Conservation (phyloP, 2,797 vertebrate species). For the Pseudocheirus occidentalis region DNA sequence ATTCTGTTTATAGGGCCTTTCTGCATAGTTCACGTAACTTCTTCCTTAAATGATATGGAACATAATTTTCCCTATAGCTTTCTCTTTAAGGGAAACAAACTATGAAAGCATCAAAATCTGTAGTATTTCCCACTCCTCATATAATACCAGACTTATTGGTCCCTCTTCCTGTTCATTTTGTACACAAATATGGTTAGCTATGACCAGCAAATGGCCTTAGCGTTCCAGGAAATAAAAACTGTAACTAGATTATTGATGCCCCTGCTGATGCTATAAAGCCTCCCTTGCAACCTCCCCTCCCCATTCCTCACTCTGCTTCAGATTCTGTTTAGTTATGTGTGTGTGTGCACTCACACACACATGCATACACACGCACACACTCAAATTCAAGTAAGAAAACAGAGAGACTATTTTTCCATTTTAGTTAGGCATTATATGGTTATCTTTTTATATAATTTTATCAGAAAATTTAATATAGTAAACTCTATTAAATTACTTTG, state of each 20-base stretch:
- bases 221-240: slow-evolving; percentile 67
- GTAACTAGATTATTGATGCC: slow-evolving; percentile 62
- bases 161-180: slow-evolving; percentile 63
- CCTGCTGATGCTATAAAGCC: slow-evolving; percentile 48
- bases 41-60: slow-evolving; percentile 3
- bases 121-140: slow-evolving; percentile 62
- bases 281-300: neutral
- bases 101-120: slow-evolving; percentile 48
- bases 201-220: slow-evolving; percentile 66
- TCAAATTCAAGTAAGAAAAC: slow-evolving; percentile 38
- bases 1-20: neutral
- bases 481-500: slow-evolving; percentile 76
- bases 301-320: neutral
- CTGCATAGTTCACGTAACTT: neutral
- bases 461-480: slow-evolving; percentile 73
- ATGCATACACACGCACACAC: slow-evolving; percentile 42
- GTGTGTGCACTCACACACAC: slow-evolving; percentile 7
- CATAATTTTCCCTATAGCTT: neutral
- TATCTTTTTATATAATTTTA: slow-evolving; percentile 73
- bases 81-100: neutral
- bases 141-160: slow-evolving; percentile 14
- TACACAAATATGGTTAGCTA: slow-evolving; percentile 68
- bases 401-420: slow-evolving; percentile 66
- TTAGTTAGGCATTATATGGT: slow-evolving; percentile 61
- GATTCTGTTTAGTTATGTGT: slow-evolving; percentile 1